These are phyloP conservation scores for Hypothenemus hampei DNA, from an alignment of 1,140 invertebrate genomes.

Conservation along the genomic window DNA sequence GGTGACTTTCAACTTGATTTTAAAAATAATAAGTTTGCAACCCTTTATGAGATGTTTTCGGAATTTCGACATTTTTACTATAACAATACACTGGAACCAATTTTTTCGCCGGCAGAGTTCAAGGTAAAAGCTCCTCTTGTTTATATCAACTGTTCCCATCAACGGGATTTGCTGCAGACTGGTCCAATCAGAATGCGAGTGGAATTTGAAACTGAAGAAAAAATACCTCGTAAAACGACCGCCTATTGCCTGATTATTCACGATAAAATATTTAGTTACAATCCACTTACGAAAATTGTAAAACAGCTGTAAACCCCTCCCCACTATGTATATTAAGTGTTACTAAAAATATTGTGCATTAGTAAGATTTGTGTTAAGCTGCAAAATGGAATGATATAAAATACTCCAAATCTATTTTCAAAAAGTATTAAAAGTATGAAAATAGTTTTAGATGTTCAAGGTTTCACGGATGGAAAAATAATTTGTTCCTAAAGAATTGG, in stretches of 20 bases:
- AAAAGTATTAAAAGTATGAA: too few species aligned
- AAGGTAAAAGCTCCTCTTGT: background rate
- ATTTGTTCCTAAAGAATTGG: too few species aligned
- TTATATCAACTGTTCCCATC: slow-evolving; percentile 11
- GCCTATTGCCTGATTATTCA: slow-evolving; percentile 10
- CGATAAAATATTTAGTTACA: slow-evolving; percentile 14
- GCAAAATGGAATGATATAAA: too few species aligned
- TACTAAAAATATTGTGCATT: too few species aligned
- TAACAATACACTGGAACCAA: background rate
- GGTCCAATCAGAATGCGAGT: slow-evolving; percentile 1
- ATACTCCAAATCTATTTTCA: too few species aligned
- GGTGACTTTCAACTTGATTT: slow-evolving; percentile 3
- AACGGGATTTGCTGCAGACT: background rate
- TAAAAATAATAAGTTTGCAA: slow-evolving; percentile 11
- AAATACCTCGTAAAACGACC: background rate
- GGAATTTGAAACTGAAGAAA: slow-evolving; percentile 6
- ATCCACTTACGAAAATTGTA: slow-evolving; percentile 7
- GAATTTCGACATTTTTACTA: slow-evolving; percentile 3
- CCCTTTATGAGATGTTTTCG: slow-evolving; percentile 3
- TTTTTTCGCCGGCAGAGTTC: slow-evolving; percentile 5
- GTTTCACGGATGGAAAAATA: too few species aligned
- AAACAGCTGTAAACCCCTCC: slow-evolving; percentile 2
- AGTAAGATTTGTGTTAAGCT: too few species aligned
- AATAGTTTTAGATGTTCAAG: too few species aligned
- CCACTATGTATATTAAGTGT: too few species aligned